Evolutionary conservation across 2,888 invertebrate species (phyloP).

Genomic region (Neoaliturus tenellus): DNA sequence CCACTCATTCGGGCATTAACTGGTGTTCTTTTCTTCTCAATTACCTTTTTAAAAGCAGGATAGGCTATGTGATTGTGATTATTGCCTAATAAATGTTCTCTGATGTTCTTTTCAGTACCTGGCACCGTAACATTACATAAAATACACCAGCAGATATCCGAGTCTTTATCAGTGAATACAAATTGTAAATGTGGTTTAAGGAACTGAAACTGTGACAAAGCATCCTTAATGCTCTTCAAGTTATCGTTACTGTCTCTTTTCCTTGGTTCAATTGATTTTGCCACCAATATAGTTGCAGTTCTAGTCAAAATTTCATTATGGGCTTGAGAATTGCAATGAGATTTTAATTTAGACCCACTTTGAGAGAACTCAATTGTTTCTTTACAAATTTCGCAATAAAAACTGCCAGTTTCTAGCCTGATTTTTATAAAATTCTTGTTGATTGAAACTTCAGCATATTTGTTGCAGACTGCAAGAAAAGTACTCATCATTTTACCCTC

Average conservation of each 20-base stretch:
- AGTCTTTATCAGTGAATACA: background rate
- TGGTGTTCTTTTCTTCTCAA: background rate
- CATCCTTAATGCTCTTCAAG: background rate
- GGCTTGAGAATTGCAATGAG: background rate
- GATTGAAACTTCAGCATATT: background rate
- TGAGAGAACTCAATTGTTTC: background rate
- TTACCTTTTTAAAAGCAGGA: background rate
- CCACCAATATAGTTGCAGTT: background rate
- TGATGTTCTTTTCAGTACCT: background rate
- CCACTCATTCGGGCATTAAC: background rate
- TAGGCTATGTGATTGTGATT: background rate
- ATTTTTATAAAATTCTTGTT: background rate
- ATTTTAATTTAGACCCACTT: background rate
- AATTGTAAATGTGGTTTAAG: background rate
- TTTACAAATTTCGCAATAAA: background rate
- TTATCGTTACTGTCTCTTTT: background rate
- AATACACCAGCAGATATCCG: background rate
- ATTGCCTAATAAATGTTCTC: background rate
- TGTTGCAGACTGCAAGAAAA: background rate
- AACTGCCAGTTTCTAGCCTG: background rate
- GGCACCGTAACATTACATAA: background rate
- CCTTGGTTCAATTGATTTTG: background rate
- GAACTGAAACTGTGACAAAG: background rate
- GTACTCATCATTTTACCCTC: background rate
- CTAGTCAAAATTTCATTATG: background rate